Base-by-base conservation (phyloP, 2,113 vertebrate species). In the Sciurus niger region DNA sequence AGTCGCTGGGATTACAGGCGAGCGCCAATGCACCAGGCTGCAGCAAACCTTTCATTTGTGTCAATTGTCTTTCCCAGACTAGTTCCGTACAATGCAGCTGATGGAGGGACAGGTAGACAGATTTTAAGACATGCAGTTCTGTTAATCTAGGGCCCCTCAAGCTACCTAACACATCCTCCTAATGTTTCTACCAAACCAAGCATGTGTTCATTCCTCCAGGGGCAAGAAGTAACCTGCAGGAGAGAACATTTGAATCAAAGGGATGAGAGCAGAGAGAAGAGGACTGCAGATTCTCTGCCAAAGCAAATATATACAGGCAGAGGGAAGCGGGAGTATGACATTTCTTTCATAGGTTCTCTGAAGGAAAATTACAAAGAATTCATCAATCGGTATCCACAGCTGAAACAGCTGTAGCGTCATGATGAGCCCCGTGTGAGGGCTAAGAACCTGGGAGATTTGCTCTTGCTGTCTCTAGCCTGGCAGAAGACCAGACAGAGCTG, bases 201-300 rank as follows among this genome's bases (percentile, higher is more conserved):
- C 32, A 28, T 84, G 60, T 58, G 37, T 84, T 84, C 58, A 3
- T 63, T 22, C 65, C 85, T 96, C 89, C 1, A 13, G 84, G 91
- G 82, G 87, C 51, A 87, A 96, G 89, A 93, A 72, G 40, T 1
- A 25, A 93, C 51, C 91, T 55, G 51, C 40, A 11, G 79, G 72
- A 95, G 40, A 95, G 51, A 89, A 87, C 24, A 20, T 73, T 70
- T 43, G 85, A n/a, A 94, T 95, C 97, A 96, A 94, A 94, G 65
- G 84, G 68, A 86, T 48, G 60, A 63, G 20, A 58, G 24, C 8
- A 0, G 17, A 95, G 17, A 95, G 34, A 55, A 67, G 86, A 96
- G 18, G 58, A 82, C 8, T 0, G 2, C 68, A 70, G 6, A 32
- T 65, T 51, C 87, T 46, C 76, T 73, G 95, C 94, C 97, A 97